phyloP scores from a whole-genome alignment of 92 coral and sea anemone genomes.

The Porites divaricata region DNA sequence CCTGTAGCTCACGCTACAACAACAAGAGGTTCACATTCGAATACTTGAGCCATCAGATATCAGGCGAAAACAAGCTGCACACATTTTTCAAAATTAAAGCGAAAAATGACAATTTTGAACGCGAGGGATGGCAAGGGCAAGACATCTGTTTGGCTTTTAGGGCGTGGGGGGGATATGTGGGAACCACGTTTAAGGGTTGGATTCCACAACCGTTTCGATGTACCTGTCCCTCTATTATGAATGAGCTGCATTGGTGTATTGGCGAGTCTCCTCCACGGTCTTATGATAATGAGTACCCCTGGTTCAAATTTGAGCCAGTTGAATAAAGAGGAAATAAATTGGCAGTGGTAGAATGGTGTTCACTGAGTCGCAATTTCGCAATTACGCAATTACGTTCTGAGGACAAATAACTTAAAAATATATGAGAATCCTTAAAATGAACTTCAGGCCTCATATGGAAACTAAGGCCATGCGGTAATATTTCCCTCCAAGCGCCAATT shows the following conservation, averaged over 20 bases:
- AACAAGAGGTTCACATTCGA: conserved; percentile 30
- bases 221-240: neutral
- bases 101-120: neutral
- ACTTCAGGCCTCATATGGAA: too few species aligned
- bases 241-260: neutral
- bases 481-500: too few species aligned
- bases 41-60: neutral
- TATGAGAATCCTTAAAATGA: too few species aligned
- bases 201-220: neutral
- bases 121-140: conserved; percentile 13
- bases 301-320: conserved; percentile 3
- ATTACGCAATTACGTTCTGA: too few species aligned
- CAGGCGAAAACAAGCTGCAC: neutral
- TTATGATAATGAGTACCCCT: neutral
- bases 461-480: too few species aligned
- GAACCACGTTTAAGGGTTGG: neutral
- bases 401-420: too few species aligned
- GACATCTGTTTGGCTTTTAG: conserved; percentile 19
- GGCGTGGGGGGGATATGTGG: neutral
- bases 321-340: too few species aligned
- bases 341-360: too few species aligned
- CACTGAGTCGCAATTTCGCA: too few species aligned
- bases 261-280: too few species aligned
- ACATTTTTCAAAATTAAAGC: conserved; percentile 10
- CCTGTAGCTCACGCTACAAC: conserved; percentile 15